A percentile compares a stretch with the other conserved stretches of the same genome.
These are phyloP conservation scores for Chrysodeixis includens DNA, from an alignment of 2,888 invertebrate species.

Conservation along the genomic window DNA sequence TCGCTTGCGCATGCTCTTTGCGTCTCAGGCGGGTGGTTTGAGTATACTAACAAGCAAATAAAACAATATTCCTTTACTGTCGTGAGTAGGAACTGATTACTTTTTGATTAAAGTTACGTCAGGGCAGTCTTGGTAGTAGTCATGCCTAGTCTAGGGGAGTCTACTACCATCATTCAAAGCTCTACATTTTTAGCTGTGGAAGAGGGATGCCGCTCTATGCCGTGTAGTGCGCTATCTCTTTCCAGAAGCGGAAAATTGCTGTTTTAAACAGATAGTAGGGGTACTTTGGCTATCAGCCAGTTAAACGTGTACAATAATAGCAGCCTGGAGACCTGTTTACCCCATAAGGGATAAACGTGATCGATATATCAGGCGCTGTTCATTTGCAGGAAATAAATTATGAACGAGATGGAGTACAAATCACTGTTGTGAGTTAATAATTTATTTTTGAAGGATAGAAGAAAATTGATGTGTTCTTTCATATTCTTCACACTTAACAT, in stretches of 20 bases:
- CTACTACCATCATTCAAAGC: too few species aligned
- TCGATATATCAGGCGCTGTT: constrained; percentile 49
- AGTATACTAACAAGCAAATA: neutral
- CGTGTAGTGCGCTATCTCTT: too few species aligned
- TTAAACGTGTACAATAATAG: constrained; percentile 43
- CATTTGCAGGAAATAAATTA: constrained; percentile 43
- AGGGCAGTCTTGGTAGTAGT: constrained; percentile 32
- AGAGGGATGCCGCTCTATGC: too few species aligned
- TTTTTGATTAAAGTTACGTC: constrained; percentile 21
- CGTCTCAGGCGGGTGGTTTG: neutral
- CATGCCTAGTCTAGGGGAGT: constrained; percentile 29
- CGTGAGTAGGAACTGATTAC: constrained; percentile 1
- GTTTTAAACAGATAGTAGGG: too few species aligned
- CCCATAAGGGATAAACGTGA: constrained; percentile 54
- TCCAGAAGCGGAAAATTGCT: too few species aligned
- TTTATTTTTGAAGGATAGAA: neutral
- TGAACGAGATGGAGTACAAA: constrained; percentile 19
- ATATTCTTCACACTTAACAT: too few species aligned
- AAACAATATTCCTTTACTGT: neutral
- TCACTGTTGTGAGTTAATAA: neutral
- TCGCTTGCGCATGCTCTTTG: too few species aligned
- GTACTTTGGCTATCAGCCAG: constrained; percentile 32
- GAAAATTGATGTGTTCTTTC: too few species aligned
- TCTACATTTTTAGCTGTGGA: too few species aligned
- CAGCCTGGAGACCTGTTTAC: constrained; percentile 44